Conservation (phyloP, 2,888 invertebrate species). For the Idaea aversata region DNA sequence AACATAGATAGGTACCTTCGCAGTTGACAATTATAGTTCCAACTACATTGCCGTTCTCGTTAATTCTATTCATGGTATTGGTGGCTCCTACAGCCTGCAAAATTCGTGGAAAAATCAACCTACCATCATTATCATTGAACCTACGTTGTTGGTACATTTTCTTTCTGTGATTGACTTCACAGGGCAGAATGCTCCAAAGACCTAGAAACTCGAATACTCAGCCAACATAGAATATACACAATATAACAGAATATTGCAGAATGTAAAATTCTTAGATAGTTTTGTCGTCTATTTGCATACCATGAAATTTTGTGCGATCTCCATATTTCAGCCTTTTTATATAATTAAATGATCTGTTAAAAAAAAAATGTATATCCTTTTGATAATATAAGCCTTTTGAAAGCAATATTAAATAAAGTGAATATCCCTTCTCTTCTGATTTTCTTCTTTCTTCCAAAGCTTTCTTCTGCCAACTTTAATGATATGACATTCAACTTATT, state of each 20-base stretch:
- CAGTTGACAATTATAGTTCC: conserved; percentile 73
- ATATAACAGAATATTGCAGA: too few species aligned
- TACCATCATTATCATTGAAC: too few species aligned
- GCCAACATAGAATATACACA: too few species aligned
- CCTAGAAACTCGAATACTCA: too few species aligned
- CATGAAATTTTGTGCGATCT: background rate
- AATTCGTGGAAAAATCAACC: background rate
- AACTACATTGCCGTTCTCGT: conserved; percentile 70
- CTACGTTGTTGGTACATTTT: too few species aligned
- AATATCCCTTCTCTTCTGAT: background rate
- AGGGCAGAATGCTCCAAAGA: too few species aligned
- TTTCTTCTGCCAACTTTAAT: background rate
- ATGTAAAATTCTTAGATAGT: too few species aligned
- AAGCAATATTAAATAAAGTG: background rate
- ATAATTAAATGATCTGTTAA: background rate
- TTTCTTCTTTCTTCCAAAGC: background rate
- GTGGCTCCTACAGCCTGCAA: conserved; percentile 68
- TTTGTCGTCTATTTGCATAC: too few species aligned
- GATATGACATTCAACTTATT: too few species aligned
- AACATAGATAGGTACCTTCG: conserved; percentile 48
- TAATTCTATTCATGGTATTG: conserved; percentile 61
- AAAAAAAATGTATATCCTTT: background rate
- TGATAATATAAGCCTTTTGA: background rate
- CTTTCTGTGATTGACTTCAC: too few species aligned
- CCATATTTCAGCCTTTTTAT: background rate